Evolutionary conservation across 2,888 invertebrate genomes (phyloP), one percentile per base, ranked within the genome.

Genomic region (Pyrochroa serraticornis): DNA sequence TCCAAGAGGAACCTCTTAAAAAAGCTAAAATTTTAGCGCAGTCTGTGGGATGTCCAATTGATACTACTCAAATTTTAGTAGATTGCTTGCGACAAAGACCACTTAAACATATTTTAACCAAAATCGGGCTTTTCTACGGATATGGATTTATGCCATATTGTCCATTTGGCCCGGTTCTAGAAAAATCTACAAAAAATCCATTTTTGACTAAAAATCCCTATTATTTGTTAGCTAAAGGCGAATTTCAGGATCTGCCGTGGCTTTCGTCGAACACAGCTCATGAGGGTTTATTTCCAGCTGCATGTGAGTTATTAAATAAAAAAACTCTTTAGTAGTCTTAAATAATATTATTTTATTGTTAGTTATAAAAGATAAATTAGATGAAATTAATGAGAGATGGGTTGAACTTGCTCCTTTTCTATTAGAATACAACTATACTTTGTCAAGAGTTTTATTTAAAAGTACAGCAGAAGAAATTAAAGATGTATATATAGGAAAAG

Each of bases 251-350:
- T 35, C 64, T 73, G 6, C 79, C 79, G 0, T 73, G 75, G 69
- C 69, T 79, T 36, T 67, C 72, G 32, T 76, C 77, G 3, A 7
- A 75, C 72, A 32, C 71, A 69, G 36, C 71, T 74, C 49, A 53
- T 13, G 60, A 60, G 52, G 60, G 54, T 2, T 5, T 42, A 12
- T 13, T 39, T 9, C 36, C 41, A n/a, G 36, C 8, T 33, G 12
- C n/a, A 6, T 14, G 61, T 61, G 50, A 58, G 36, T 32, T 30
- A 22, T 33, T 3, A 9, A n/a, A 12, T 9, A 12, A 47, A 30
- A 30, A 30, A 10, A n/a, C 10, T 61, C 54, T 13, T 7, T 60
- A n/a, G n/a, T n/a, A n/a, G n/a, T n/a, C n/a, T n/a, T n/a, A n/a
- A n/a, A n/a, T n/a, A n/a, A n/a, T n/a, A n/a, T n/a, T n/a, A n/a